Base-by-base conservation (phyloP, 1,140 invertebrate species). In the Colletes latitarsis region DNA sequence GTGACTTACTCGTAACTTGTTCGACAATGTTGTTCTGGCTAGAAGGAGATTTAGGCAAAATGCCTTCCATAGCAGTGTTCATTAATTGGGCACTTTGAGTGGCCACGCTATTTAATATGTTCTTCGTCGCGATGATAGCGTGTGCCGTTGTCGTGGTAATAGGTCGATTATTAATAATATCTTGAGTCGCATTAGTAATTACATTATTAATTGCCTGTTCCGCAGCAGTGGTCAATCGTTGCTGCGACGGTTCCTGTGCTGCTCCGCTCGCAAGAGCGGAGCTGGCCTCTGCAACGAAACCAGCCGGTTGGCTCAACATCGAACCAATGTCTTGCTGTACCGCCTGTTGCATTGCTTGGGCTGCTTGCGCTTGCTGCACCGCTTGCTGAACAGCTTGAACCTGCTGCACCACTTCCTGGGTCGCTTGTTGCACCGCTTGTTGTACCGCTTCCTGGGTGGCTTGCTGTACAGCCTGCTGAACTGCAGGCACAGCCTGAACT, bases 311-410 rank as follows among this genome's bases (percentile, higher is more conserved):
- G 46, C 89, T 92, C 2, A 93, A 68, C 88, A 93, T 92, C 1
- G 92, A 92, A 0, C 91, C 90, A 3, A 93, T 93, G 41, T 93
- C 93, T 72, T 93, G 92, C 39, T 93, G 92, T 6, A 93, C 92
- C 4, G 92, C 93, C 41, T 93, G 92, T 46, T 93, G 92, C 90
- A 93, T 92, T 1, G 89, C 93, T 66, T 93, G 92, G 30, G 94
- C 94, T 0, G 93, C 93, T 66, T 92, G 93, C 0, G 93, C 92
- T 14, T 94, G 93, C 77, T 95, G 94, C 78, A 95, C 95, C 79
- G 95, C 95, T 84, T 95, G 95, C 75, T 94, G 94, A 4, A 95
- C 95, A 17, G 94, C 94, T 87, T 95, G 94, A 0, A 93, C 92
- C 83, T 91, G 90, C 77, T 95, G 94, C 81, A 95, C 95, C 6